Evolutionary conservation across 2,888 invertebrate genomes (phyloP), one percentile per base, ranked within the genome.

Genomic region (Drosophila limbata): DNA sequence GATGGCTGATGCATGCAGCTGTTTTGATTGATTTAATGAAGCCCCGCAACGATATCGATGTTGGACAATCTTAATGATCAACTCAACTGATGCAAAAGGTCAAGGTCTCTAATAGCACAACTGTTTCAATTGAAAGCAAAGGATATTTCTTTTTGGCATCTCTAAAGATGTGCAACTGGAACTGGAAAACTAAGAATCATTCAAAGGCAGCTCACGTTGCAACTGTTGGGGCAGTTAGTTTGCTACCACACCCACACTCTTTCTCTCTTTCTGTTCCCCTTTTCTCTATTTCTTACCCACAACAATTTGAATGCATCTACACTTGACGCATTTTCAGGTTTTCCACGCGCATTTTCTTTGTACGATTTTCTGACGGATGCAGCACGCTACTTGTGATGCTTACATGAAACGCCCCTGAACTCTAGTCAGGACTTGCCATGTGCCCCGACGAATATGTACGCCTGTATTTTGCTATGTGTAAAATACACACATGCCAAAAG

Each of bases 21-120:
- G 66, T 71, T 77, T 83, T 77, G 81, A 83, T 83, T 83, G 72
- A 85, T 70, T 80, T 75, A 68, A 77, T 66, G 83, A 66, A 53
- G 35, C 48, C 52, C 52, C 33, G 33, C 37, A 39, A 9, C 50
- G 50, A 35, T 31, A 40, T 40, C 21, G 48, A 48, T 72, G 52
- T 31, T 51, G 13, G 45, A 33, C 50, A 8, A 48, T 37, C 42
- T 28, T 55, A 64, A 62, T 68, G 77, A 66, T 48, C 56, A 39
- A 52, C 37, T 48, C 56, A 39, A 52, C 37, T 42, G 53, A 35
- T 50, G 37, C 11, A 11, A 35, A 61, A 53, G 56, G 62, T 72
- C 62, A 77, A 72, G 77, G 74, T 52, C 45, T 35, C 48, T 25
- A 48, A 37, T 44, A 19, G 28, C 13, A 33, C 11, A 15, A 59